These are phyloP conservation scores for Protophormia terraenovae DNA, from an alignment of 2,888 invertebrate genomes.

Conservation along the genomic window DNA sequence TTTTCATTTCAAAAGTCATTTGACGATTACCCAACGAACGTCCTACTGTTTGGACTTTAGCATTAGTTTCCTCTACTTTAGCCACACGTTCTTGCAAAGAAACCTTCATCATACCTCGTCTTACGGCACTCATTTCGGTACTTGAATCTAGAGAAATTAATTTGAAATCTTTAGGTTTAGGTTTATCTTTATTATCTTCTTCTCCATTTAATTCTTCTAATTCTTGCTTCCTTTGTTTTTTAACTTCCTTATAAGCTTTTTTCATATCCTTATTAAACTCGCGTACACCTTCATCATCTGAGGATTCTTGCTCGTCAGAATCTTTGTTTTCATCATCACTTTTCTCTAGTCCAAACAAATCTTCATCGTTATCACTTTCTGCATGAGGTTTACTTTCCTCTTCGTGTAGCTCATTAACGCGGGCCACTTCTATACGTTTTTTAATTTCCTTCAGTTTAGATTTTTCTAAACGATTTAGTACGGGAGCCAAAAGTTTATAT, in stretches of 20 bases:
- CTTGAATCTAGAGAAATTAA: slow-evolving; percentile 44
- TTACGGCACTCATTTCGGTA: slow-evolving; percentile 85
- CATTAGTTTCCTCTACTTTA: slow-evolving; percentile 82
- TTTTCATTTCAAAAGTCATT: slow-evolving; percentile 88
- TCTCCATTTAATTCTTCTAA: slow-evolving; percentile 75
- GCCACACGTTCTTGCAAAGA: slow-evolving; percentile 87
- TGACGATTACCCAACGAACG: slow-evolving; percentile 88
- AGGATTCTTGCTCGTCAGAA: slow-evolving; percentile 82
- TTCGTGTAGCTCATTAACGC: slow-evolving; percentile 82
- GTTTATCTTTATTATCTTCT: slow-evolving; percentile 74
- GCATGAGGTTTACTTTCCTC: slow-evolving; percentile 77
- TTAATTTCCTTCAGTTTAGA: slow-evolving; percentile 84
- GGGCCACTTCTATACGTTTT: slow-evolving; percentile 83
- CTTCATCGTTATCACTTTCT: slow-evolving; percentile 80
- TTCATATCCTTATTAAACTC: slow-evolving; percentile 91
- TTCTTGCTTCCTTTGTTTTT: slow-evolving; percentile 78
- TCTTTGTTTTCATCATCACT: slow-evolving; percentile 80
- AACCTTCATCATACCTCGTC: slow-evolving; percentile 78
- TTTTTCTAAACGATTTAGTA: slow-evolving; percentile 91
- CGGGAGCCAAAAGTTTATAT: slow-evolving; percentile 93
- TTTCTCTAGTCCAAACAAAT: slow-evolving; percentile 78
- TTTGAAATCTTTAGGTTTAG: slow-evolving; percentile 63
- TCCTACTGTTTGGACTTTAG: slow-evolving; percentile 81
- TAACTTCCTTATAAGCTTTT: slow-evolving; percentile 84
- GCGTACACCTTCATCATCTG: slow-evolving; percentile 90